These are phyloP conservation scores for Morphnarchus princeps DNA, from an alignment of 2,113 vertebrate species.

Conservation along the genomic window DNA sequence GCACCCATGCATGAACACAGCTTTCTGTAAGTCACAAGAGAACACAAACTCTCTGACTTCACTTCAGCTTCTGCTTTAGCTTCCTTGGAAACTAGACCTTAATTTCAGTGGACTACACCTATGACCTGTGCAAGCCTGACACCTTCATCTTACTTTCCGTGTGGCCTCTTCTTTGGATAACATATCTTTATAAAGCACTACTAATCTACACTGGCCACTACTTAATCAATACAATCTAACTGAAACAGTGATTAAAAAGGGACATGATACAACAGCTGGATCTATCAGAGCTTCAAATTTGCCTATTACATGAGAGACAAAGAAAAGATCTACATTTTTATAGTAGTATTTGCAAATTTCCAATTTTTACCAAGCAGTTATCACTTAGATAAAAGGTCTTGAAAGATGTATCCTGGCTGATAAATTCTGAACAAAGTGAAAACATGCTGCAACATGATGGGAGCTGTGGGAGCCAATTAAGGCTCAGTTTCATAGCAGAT, in stretches of 20 bases:
- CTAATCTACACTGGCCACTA: background rate
- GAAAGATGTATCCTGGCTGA: background rate
- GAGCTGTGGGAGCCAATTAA: background rate
- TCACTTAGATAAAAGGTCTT: background rate
- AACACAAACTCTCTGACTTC: background rate
- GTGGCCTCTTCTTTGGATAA: background rate
- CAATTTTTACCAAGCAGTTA: background rate
- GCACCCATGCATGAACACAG: background rate
- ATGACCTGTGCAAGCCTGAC: background rate
- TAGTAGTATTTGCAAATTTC: background rate
- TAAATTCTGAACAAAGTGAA: background rate
- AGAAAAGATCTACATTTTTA: background rate
- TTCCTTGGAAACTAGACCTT: background rate
- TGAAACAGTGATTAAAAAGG: background rate
- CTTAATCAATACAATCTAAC: background rate
- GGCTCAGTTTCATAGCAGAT: background rate
- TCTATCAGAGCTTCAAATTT: background rate
- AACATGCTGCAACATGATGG: background rate
- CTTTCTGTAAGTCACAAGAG: background rate
- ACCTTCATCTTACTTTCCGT: background rate
- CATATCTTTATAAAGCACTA: background rate
- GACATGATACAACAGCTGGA: background rate
- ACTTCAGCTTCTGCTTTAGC: background rate
- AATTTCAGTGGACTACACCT: background rate
- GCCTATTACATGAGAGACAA: background rate